Evolutionary conservation across 2,797 vertebrate genomes (phyloP).

Genomic region (Chiloscyllium punctatum): DNA sequence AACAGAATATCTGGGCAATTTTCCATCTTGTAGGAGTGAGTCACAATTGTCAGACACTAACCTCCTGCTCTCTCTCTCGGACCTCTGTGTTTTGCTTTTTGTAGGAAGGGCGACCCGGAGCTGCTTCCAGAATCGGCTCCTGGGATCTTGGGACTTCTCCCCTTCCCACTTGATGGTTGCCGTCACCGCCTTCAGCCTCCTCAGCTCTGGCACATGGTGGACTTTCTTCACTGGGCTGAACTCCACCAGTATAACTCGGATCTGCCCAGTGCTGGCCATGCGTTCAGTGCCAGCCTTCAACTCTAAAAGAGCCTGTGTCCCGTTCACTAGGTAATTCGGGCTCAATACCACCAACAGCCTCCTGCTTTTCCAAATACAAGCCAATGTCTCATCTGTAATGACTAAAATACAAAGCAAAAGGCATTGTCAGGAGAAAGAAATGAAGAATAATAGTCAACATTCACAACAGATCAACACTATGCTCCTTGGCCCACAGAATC

Average conservation of each 20-base stretch:
- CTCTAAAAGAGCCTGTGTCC: constrained; percentile 90
- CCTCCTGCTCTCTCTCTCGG: background rate
- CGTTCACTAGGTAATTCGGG: constrained; percentile 74
- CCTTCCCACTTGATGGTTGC: constrained; percentile 84
- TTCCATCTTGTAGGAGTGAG: background rate
- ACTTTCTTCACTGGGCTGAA: constrained; percentile 70
- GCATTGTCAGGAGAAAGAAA: constrained; percentile 50
- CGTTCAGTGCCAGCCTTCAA: constrained; percentile 83
- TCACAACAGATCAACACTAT: background rate
- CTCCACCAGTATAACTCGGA: constrained; percentile 86
- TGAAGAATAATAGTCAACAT: background rate
- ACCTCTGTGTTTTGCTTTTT: constrained; percentile 48
- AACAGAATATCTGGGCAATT: background rate
- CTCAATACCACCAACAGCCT: constrained; percentile 86
- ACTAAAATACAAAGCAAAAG: constrained; percentile 73
- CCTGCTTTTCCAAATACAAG: constrained; percentile 84
- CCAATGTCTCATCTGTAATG: constrained; percentile 92
- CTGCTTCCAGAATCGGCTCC: constrained; percentile 85
- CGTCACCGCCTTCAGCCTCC: constrained; percentile 71
- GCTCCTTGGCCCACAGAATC: background rate
- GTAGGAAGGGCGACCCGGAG: constrained; percentile 80
- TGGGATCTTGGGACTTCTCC: constrained; percentile 74
- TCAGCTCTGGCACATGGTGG: constrained; percentile 77
- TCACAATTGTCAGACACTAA: too few relatives aligned
- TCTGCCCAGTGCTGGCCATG: constrained; percentile 78